Percentiles rank a stretch among this genome's conserved stretches.
These are phyloP conservation scores for Steinernema feltiae DNA, from an alignment of 1,140 invertebrate genomes.

Conservation along the genomic window DNA sequence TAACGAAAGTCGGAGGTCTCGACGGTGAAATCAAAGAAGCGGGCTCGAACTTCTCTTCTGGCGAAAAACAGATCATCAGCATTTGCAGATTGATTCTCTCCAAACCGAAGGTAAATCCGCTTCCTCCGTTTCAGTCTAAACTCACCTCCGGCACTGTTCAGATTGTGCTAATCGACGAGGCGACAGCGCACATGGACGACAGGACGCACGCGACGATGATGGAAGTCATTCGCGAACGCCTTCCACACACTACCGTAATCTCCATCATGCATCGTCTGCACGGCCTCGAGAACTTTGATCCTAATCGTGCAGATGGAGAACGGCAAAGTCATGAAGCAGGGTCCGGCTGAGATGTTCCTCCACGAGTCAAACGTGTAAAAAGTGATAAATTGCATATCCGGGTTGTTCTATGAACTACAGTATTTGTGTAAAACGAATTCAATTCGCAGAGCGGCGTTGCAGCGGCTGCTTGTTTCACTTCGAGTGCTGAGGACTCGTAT, in stretches of 20 bases:
- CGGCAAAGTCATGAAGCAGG: constrained; percentile 27
- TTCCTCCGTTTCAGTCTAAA: background rate
- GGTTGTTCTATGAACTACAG: too few species aligned
- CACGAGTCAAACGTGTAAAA: background rate
- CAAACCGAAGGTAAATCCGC: constrained; percentile 69
- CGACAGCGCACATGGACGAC: constrained; percentile 83
- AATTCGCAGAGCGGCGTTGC: too few species aligned
- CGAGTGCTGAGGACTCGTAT: too few species aligned
- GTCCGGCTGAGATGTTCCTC: constrained; percentile 25
- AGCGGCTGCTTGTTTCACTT: too few species aligned
- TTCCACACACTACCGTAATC: constrained; percentile 77
- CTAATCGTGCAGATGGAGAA: constrained; percentile 59
- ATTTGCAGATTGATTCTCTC: constrained; percentile 72
- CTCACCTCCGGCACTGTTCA: constrained; percentile 61
- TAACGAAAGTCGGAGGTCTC: constrained; percentile 72
- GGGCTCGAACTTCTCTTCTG: constrained; percentile 73
- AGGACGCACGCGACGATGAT: constrained; percentile 82
- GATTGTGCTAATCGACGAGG: constrained; percentile 88
- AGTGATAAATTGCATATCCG: too few species aligned
- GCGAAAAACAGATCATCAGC: constrained; percentile 71
- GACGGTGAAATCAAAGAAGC: constrained; percentile 78
- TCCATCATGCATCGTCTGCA: constrained; percentile 82
- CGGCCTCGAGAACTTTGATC: constrained; percentile 78
- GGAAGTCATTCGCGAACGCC: constrained; percentile 72
- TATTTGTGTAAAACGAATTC: too few species aligned